Evolutionary conservation across 2,888 invertebrate species (phyloP).

Genomic region (Bombyx huttoni): DNA sequence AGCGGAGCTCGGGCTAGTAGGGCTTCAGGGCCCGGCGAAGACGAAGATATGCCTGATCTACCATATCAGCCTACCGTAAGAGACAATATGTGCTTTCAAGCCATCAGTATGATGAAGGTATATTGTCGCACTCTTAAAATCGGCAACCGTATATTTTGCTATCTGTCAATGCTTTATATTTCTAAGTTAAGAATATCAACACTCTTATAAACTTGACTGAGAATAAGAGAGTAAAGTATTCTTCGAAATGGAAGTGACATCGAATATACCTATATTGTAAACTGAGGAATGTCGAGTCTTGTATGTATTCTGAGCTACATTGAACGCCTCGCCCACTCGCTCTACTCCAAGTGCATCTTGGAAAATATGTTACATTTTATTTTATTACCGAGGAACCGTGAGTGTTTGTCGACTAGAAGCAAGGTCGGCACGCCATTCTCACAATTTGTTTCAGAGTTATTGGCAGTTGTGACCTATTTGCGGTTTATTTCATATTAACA

Average conservation of each 20-base stretch:
- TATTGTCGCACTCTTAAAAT: background rate
- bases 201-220: too few species aligned
- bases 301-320: too few species aligned
- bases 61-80: slow-evolving; percentile 89
- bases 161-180: too few species aligned
- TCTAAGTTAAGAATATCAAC: too few species aligned
- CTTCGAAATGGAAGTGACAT: too few species aligned
- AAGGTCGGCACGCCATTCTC: background rate
- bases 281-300: too few species aligned
- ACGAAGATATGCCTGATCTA: slow-evolving; percentile 73
- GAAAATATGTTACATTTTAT: background rate
- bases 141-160: too few species aligned
- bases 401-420: background rate
- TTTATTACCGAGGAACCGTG: background rate
- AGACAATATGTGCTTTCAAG: slow-evolving; percentile 94
- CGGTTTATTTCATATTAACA: background rate
- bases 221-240: too few species aligned
- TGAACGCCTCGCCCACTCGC: background rate
- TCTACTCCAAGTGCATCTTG: background rate
- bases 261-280: too few species aligned
- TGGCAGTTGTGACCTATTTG: background rate
- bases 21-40: slow-evolving; percentile 63
- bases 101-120: slow-evolving; percentile 95
- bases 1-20: slow-evolving; percentile 67
- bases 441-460: background rate